phyloP scores from a whole-genome alignment of 2,797 vertebrate species.

The Mycteria americana region DNA sequence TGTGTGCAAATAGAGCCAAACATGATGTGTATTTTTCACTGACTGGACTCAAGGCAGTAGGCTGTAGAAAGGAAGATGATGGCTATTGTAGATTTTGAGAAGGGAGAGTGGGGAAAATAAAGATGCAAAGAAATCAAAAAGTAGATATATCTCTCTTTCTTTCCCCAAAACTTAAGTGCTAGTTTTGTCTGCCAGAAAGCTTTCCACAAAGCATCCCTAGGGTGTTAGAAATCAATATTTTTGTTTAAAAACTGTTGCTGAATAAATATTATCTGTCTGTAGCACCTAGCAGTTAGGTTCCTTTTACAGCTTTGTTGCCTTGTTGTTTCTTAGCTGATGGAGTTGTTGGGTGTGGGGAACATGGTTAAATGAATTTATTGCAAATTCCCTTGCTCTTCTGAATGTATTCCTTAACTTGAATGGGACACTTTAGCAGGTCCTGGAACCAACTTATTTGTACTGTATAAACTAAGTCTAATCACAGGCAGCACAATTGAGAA shows the following conservation, averaged over 20 bases:
- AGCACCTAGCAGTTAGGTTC: not conserved
- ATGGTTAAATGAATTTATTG: not conserved
- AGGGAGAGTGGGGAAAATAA: not conserved
- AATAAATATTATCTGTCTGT: constrained; percentile 37
- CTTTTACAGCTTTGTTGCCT: not conserved
- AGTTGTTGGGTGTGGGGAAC: not conserved
- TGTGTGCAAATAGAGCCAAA: not conserved
- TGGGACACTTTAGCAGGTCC: not conserved
- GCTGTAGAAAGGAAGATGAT: not conserved
- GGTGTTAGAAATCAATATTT: constrained; percentile 43
- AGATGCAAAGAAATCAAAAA: constrained; percentile 15
- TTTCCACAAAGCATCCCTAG: constrained; percentile 14
- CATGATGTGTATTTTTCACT: not conserved
- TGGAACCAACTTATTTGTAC: not conserved
- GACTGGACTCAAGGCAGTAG: not conserved
- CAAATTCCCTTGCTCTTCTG: not conserved
- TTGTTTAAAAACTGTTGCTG: constrained; percentile 43
- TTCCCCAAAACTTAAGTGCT: constrained; percentile 28
- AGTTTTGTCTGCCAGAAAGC: constrained; percentile 12
- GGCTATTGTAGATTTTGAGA: not conserved
- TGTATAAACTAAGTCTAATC: not conserved
- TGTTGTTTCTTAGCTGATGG: not conserved
- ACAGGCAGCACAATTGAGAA: not conserved
- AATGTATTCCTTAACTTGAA: not conserved
- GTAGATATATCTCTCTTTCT: not conserved